Base-by-base conservation (phyloP, 2,797 vertebrate species). In the Galagoides demidoff region DNA sequence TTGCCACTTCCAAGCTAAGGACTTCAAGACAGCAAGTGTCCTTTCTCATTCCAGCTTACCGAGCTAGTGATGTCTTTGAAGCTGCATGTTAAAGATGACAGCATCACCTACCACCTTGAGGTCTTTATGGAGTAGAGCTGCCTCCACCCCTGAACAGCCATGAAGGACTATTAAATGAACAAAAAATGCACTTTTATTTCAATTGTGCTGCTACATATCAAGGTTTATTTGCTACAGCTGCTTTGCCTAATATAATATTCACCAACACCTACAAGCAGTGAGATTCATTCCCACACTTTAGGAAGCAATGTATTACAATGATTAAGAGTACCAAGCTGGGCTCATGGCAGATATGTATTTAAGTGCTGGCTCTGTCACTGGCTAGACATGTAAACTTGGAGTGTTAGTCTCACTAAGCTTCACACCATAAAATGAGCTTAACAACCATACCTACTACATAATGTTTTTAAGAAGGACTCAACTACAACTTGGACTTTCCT, bases 161-260 rank as follows among this genome's bases (percentile, higher is more conserved):
- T 34, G 86, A 31, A 10, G 39, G 43, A 71, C 49, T 55, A 20
- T 29, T 25, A 74, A 34, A 29, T 6, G 37, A 83, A n/a, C 3
- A 20, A 52, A 57, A 74, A 74, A 52, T 11, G 34, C 31, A n/a
- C 64, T 71, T 37, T 12, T 9, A n/a, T 71, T 37, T 77, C 55
- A 43, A n/a, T 10, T 23, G 7, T 14, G 8, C 25, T 31, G 1
- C 4, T 45, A 7, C 61, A 9, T 2, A 1, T 11, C 59, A 64
- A 39, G 31, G 20, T 25, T 87, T 64, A 3, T 76, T 79, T 79
- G n/a, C 79, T 70, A 59, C 23, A 39, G 78, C 29, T 29, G 34
- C 49, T 57, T 23, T 25, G 25, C 29, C 43, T 37, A 31, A 66
- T 25, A 0, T 66, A 3, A 74, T 8, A 63, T 23, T 77, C 63